phyloP scores from a whole-genome alignment of 2,113 vertebrate genomes.

The Cranoglanis bouderius region DNA sequence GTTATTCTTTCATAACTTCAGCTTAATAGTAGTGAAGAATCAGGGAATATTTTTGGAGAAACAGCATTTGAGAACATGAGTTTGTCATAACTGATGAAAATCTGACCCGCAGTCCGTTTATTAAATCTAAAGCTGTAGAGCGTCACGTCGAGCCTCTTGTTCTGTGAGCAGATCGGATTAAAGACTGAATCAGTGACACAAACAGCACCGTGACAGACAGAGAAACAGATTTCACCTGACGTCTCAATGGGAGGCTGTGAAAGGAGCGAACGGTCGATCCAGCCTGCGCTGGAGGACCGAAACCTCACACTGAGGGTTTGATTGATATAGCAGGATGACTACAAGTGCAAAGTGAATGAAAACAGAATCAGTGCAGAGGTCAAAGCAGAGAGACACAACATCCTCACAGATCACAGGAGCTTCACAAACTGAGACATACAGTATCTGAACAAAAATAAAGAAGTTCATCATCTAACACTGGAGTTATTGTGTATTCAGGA shows the following conservation, averaged over 20 bases:
- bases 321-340: background rate
- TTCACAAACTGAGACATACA: background rate
- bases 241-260: slow-evolving; percentile 1
- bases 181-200: background rate
- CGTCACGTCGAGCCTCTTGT: background rate
- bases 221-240: background rate
- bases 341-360: background rate
- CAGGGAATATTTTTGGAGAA: background rate
- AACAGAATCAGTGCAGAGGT: background rate
- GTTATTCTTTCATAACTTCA: background rate
- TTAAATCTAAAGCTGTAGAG: background rate
- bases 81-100: background rate
- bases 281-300: background rate
- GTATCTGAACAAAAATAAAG: background rate
- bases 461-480: background rate
- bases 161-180: background rate
- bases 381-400: background rate
- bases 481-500: background rate
- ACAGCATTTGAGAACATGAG: background rate
- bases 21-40: background rate
- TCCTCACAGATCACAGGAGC: background rate
- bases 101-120: background rate
- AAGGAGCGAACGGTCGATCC: background rate
- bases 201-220: background rate
- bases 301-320: slow-evolving; percentile 7